Evolutionary conservation across 2,113 vertebrate species (phyloP), one percentile per base, ranked within the genome.

Genomic region (Vicugna pacos): DNA sequence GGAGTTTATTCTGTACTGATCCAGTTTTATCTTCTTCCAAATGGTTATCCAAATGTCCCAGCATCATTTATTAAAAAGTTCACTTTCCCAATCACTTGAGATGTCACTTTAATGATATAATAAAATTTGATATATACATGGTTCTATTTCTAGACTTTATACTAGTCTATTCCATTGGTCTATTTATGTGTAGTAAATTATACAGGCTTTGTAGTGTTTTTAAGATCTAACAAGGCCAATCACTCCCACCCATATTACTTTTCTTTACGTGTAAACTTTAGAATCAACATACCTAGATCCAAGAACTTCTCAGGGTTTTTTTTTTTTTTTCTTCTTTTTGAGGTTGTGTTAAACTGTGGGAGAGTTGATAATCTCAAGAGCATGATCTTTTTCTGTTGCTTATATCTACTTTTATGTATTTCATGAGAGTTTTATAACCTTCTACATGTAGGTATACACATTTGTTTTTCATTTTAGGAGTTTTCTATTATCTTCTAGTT

Each of bases 1-100:
- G 24, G 58, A 92, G 50, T 97, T 94, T 94, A 77, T 97, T 95
- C 48, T 92, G 56, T 95, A 60, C 72, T 89, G 62, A 89, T 92
- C 14, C 73, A 92, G 48, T 89, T 95, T 89, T 92, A 69, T 92
- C 75, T 90, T 94, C 50, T 93, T 89, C 76, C 20, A 84, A 76
- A 92, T 91, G 76, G 9, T 83, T 94, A 93, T 79, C 76, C 50
- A 94, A 6, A 91, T 94, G 50, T 89, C 48, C 56, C 24, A 84
- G 58, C n/a, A 87, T 54, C 24, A 28, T 87, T 92, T 95, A 77
- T 82, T 92, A 90, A 96, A 86, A 69, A 83, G 35, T 72, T 77
- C 7, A 89, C 86, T 85, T 67, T 26, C 8, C 16, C 19, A 77
- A 6, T 92, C 20, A 92, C 50, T 73, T 95, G 75, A 73, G 54